These are phyloP conservation scores for Ernsta delagoae DNA, from an alignment of 2,888 invertebrate species.

Conservation along the genomic window DNA sequence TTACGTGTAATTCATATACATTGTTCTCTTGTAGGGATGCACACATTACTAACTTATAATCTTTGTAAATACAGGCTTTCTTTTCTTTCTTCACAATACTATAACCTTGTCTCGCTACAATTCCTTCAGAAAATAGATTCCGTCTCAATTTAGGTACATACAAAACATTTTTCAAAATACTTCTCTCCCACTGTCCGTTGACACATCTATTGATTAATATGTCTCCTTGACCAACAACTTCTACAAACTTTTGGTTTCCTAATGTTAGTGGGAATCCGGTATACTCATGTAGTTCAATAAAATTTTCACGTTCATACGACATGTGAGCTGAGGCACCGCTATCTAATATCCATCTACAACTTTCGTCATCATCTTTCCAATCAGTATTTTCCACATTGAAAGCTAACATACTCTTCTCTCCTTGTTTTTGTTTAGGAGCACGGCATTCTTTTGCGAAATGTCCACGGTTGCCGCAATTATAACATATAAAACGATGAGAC, in stretches of 20 bases:
- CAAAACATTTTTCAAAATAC: constrained; percentile 38
- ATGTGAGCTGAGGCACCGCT: constrained; percentile 48
- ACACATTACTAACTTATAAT: constrained; percentile 19
- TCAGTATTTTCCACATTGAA: constrained; percentile 38
- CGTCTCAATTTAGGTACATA: constrained; percentile 37
- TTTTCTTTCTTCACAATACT: constrained; percentile 19
- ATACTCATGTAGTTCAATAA: constrained; percentile 38
- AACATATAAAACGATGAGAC: constrained; percentile 2
- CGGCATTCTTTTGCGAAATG: constrained; percentile 9
- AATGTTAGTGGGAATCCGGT: constrained; percentile 39
- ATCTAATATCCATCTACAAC: constrained; percentile 42
- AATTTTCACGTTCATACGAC: constrained; percentile 41
- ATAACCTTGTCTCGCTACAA: constrained; percentile 23
- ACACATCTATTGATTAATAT: constrained; percentile 43
- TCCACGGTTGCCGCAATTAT: constrained; percentile 1
- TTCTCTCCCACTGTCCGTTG: constrained; percentile 44
- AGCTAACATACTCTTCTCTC: constrained; percentile 40
- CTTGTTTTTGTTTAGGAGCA: not conserved
- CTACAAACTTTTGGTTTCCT: constrained; percentile 42
- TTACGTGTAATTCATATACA: constrained; percentile 32
- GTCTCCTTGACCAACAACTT: constrained; percentile 41
- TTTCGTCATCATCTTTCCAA: constrained; percentile 33
- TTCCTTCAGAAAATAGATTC: constrained; percentile 38
- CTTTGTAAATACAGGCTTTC: constrained; percentile 23
- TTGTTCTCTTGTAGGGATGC: constrained; percentile 24